Conservation (phyloP, 2,888 invertebrate genomes). For the Thymelicus sylvestris region DNA sequence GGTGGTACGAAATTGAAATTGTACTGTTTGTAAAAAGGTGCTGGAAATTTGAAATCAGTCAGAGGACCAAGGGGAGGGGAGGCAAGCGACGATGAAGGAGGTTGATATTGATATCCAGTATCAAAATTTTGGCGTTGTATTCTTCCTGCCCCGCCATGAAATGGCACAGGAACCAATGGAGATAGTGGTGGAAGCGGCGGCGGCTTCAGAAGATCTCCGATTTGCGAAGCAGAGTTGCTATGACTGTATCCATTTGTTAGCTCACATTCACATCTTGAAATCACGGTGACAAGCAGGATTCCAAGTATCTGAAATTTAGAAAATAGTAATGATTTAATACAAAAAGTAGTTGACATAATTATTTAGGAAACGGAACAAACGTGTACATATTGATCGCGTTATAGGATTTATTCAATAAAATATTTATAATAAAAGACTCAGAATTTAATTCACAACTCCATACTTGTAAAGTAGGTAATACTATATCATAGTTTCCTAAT, state of each 20-base stretch:
- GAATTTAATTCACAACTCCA: too few relatives aligned
- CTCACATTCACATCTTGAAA: conserved; percentile 63
- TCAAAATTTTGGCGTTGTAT: conserved; percentile 67
- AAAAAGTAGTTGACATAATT: too few relatives aligned
- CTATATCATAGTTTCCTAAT: too few relatives aligned
- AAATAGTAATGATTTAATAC: conserved; percentile 14
- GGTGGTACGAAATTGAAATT: conserved; percentile 77
- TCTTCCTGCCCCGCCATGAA: conserved; percentile 64
- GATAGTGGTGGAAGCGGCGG: conserved; percentile 71
- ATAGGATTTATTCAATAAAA: too few relatives aligned
- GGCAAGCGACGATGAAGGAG: conserved; percentile 58
- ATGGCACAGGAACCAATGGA: conserved; percentile 68
- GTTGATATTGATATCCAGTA: conserved; percentile 65
- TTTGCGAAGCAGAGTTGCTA: conserved; percentile 61
- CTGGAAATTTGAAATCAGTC: conserved; percentile 72
- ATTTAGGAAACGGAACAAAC: too few relatives aligned
- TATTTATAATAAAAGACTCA: too few relatives aligned
- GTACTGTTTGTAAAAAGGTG: conserved; percentile 78
- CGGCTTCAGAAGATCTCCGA: conserved; percentile 72
- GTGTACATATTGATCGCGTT: too few relatives aligned
- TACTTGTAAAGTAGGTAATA: too few relatives aligned
- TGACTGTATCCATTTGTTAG: conserved; percentile 56
- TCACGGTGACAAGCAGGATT: conserved; percentile 60
- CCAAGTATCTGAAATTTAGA: conserved; percentile 66
- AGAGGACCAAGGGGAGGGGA: conserved; percentile 48